These are phyloP conservation scores for Brachyhypopomus gauderio DNA, from an alignment of 2,113 vertebrate species.

Conservation along the genomic window DNA sequence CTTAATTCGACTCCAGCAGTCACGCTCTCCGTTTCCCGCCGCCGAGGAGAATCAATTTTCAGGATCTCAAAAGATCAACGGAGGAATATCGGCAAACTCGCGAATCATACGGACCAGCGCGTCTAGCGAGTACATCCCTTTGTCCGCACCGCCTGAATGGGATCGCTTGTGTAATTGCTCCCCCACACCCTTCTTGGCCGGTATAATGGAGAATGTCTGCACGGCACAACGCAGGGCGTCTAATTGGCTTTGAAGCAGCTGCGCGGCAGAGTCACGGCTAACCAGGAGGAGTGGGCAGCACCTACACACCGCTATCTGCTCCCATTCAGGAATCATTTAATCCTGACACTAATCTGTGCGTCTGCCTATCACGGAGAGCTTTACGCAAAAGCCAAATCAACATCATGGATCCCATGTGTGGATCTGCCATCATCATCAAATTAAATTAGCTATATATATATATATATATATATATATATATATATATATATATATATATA, in stretches of 20 bases:
- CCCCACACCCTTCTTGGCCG: constrained; percentile 26
- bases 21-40: neutral
- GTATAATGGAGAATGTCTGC: constrained; percentile 50
- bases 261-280: constrained; percentile 42
- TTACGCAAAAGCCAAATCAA: constrained; percentile 33
- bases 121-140: constrained; percentile 25
- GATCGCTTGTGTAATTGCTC: constrained; percentile 40
- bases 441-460: constrained; percentile 8
- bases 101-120: constrained; percentile 19
- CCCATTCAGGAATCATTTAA: constrained; percentile 59
- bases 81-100: constrained; percentile 32
- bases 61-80: constrained; percentile 29
- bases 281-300: constrained; percentile 45
- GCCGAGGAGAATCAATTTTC: constrained; percentile 32
- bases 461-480: no score
- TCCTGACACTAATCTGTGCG: constrained; percentile 58
- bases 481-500: constrained; percentile 1
- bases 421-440: constrained; percentile 20
- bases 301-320: constrained; percentile 58
- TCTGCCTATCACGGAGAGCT: constrained; percentile 43
- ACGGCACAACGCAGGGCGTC: constrained; percentile 24
- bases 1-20: constrained; percentile 30
- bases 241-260: constrained; percentile 53
- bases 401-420: constrained; percentile 7
- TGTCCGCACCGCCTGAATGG: constrained; percentile 7